These are phyloP conservation scores for Drosophila kurseongensis DNA, from an alignment of 1,140 invertebrate genomes.

Conservation along the genomic window DNA sequence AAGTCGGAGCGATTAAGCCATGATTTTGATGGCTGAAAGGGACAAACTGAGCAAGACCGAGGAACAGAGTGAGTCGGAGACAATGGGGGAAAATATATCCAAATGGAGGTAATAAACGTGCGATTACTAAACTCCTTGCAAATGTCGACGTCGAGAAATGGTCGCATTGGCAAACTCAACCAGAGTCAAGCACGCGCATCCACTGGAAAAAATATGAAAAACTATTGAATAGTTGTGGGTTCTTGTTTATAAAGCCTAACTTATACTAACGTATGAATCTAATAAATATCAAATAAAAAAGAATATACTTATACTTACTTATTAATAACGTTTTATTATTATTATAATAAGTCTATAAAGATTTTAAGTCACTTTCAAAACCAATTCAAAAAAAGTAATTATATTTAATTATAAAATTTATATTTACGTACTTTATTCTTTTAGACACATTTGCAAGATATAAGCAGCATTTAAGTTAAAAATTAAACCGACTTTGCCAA, in stretches of 20 bases:
- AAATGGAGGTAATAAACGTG: constrained; percentile 57
- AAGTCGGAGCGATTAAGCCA: constrained; percentile 52
- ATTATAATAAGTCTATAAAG: too few species aligned
- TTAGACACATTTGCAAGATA: neutral
- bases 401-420: too few species aligned
- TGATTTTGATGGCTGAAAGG: constrained; percentile 39
- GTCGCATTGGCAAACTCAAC: constrained; percentile 53
- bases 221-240: too few species aligned
- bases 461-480: neutral
- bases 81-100: constrained; percentile 15
- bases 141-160: constrained; percentile 35
- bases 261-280: too few species aligned
- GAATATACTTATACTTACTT: too few species aligned
- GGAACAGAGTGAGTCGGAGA: neutral
- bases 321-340: too few species aligned
- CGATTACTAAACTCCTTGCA: constrained; percentile 47
- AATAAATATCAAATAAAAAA: too few species aligned
- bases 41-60: constrained; percentile 4
- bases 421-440: neutral
- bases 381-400: neutral
- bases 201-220: neutral
- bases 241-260: too few species aligned
- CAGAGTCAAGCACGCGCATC: constrained; percentile 35
- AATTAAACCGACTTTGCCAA: neutral
- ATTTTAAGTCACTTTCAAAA: too few species aligned